These are phyloP conservation scores for Hydriomena furcata DNA, from an alignment of 2,888 invertebrate genomes.

Conservation along the genomic window DNA sequence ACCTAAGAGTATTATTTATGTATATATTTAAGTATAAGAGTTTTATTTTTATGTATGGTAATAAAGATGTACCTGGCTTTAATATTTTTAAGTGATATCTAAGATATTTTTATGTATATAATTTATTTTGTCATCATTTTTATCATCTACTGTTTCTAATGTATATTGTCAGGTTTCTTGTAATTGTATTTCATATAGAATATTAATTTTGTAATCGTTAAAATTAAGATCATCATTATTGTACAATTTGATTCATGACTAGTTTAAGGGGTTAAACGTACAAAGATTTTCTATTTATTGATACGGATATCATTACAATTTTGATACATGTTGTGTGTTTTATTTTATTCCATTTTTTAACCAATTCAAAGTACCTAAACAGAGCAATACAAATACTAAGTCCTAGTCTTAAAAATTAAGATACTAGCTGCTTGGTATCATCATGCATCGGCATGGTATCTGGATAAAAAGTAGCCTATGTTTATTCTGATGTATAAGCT, in stretches of 20 bases:
- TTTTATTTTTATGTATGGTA: slow-evolving; percentile 47
- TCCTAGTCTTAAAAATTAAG: too few species aligned
- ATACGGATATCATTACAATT: slow-evolving; percentile 42
- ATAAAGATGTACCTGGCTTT: slow-evolving; percentile 67
- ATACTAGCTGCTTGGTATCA: too few species aligned
- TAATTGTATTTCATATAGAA: slow-evolving; percentile 10
- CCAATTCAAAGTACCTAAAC: too few species aligned
- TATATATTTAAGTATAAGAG: slow-evolving; percentile 48
- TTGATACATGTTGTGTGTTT: slow-evolving; percentile 46
- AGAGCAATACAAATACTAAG: too few species aligned
- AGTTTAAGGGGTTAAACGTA: slow-evolving; percentile 23
- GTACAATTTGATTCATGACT: slow-evolving; percentile 32
- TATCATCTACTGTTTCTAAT: slow-evolving; percentile 8
- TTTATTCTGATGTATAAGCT: too few species aligned
- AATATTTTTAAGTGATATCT: slow-evolving; percentile 67
- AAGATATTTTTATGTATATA: slow-evolving; percentile 44
- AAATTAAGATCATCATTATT: slow-evolving; percentile 29
- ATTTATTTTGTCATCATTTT: slow-evolving; percentile 36
- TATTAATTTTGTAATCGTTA: slow-evolving; percentile 24
- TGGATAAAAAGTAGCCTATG: too few species aligned
- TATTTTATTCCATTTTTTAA: slow-evolving; percentile 23
- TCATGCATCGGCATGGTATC: too few species aligned
- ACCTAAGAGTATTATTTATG: slow-evolving; percentile 40
- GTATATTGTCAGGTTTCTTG: slow-evolving; percentile 17
- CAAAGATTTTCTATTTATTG: slow-evolving; percentile 30